Conservation (phyloP, 2,888 invertebrate genomes). For the Oxyscelio sp. region DNA sequence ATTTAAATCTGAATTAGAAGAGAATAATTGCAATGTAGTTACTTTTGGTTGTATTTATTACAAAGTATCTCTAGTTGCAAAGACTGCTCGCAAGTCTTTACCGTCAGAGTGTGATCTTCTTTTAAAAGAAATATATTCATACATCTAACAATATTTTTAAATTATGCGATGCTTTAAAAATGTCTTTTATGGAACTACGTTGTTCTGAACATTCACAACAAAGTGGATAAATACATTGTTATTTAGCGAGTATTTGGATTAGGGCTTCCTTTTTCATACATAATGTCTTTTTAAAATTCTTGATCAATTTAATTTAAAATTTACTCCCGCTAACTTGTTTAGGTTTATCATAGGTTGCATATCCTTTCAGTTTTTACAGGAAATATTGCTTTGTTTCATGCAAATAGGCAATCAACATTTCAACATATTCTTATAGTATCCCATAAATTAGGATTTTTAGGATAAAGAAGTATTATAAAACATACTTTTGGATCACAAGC, state of each 20-base stretch:
- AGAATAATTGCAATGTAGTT: background rate
- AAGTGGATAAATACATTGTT: background rate
- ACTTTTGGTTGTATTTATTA: conserved; percentile 60
- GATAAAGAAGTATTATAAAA: too few relatives aligned
- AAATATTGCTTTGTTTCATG: too few relatives aligned
- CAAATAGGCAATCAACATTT: too few relatives aligned
- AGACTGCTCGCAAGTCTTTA: conserved; percentile 38
- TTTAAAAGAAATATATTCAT: conserved; percentile 17
- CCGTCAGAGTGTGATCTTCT: conserved; percentile 27
- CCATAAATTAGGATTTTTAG: too few relatives aligned
- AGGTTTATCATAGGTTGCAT: background rate
- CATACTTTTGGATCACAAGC: too few relatives aligned
- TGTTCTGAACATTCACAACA: background rate
- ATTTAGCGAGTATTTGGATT: background rate
- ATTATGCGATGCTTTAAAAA: background rate
- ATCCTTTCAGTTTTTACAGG: too few relatives aligned
- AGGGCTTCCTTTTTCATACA: background rate
- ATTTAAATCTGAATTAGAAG: background rate
- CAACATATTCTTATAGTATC: too few relatives aligned
- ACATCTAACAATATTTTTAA: conserved; percentile 44
- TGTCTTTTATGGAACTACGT: background rate
- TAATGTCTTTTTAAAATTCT: background rate
- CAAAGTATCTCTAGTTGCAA: conserved; percentile 50
- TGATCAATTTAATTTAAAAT: background rate
- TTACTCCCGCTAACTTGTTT: background rate